Evolutionary conservation across 2,888 invertebrate genomes (phyloP).

Genomic region (Cylindroiulus punctatus): DNA sequence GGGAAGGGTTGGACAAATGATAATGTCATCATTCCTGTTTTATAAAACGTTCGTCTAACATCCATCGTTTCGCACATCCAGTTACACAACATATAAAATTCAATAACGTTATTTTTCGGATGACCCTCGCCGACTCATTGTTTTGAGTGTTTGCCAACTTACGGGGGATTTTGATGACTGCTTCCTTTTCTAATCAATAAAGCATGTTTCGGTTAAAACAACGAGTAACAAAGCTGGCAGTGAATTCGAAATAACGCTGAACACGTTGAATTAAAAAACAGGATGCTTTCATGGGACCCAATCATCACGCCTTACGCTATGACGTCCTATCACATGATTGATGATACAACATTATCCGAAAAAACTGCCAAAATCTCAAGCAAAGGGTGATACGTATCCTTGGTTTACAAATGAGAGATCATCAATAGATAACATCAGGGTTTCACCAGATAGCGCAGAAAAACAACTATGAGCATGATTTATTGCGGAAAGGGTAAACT

Average conservation of each 20-base stretch:
- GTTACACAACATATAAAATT: no score
- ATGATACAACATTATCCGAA: neutral
- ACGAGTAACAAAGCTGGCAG: neutral
- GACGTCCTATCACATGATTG: neutral
- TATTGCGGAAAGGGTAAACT: neutral
- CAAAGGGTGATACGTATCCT: neutral
- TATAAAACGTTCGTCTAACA: no score
- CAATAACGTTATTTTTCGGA: no score
- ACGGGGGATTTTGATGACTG: neutral
- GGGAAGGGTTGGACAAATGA: no score
- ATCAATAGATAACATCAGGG: neutral
- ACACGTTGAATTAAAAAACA: neutral
- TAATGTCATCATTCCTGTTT: no score
- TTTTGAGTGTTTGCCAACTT: conserved; percentile 9
- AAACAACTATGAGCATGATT: neutral
- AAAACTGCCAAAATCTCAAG: neutral
- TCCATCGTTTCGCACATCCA: no score
- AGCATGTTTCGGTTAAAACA: neutral
- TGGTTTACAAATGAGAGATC: neutral
- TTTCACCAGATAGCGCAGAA: neutral
- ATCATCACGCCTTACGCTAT: neutral
- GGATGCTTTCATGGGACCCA: neutral
- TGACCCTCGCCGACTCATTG: neutral
- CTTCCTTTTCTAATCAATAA: neutral
- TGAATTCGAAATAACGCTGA: neutral